Base-by-base conservation (phyloP, 1,140 invertebrate species). In the Drosophila gunungcola region DNA sequence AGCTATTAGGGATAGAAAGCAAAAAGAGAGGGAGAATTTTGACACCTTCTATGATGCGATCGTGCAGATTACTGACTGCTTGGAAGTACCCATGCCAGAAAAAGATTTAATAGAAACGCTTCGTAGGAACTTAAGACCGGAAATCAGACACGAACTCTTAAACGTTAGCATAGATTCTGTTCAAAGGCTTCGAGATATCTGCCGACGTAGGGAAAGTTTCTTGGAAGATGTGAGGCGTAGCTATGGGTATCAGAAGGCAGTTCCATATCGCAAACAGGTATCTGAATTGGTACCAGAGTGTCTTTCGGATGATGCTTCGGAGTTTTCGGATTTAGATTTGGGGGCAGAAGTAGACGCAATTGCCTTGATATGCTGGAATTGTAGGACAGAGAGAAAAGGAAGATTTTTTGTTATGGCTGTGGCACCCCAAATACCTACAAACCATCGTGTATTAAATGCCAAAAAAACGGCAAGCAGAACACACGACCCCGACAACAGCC, bases 381-480 rank as follows among this genome's bases (percentile, higher is more conserved):
- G 21, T 11, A 46, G 43, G 4, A 46, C 5, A 12, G 43, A 46
- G 43, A 46, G 12, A 25, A 25, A 10, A 12, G 12, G 3, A 46
- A 46, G 3, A 11, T 46, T 1, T 46, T 46, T 2, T 41, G n/a
- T 4, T 41, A 41, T 13, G 39, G 39, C 1, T 41, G 39, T 3
- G 39, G n/a, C n/a, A 4, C 12, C n/a, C n/a, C n/a, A n/a, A n/a
- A n/a, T n/a, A n/a, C n/a, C n/a, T n/a, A n/a, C n/a, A n/a, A n/a
- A n/a, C n/a, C n/a, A 13, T n/a, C 39, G n/a, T 41, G 39, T 3
- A 4, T n/a, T 6, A 41, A 13, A 6, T 13, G n/a, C 27, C 4
- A 32, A 53, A 38, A 38, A 53, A 53, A 53, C 32, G 34, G 2
- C 11, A 53, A 38, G 32, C 4, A 7, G 32, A 53, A 36, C 51